phyloP scores from a whole-genome alignment of 2,888 invertebrate genomes.

The Omphaloscelis lunosa region DNA sequence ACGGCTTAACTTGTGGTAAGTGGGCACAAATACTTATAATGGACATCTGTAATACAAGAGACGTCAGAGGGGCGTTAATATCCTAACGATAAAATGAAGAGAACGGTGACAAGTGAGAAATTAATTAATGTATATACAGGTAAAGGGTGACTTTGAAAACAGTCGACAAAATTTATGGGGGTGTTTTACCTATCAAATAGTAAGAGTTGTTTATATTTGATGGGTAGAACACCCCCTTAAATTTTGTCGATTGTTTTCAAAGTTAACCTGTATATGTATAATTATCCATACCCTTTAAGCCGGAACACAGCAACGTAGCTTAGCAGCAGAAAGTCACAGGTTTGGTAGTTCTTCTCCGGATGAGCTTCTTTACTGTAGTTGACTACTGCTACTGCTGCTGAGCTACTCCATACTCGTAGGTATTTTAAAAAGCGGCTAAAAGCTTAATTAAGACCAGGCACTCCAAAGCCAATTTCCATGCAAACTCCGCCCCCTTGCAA shows the following conservation, averaged over 20 bases:
- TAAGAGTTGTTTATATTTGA: too few species aligned
- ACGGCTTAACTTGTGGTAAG: not conserved
- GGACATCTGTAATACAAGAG: not conserved
- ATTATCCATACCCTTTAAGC: not conserved
- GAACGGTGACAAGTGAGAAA: not conserved
- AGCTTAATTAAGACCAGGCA: too few species aligned
- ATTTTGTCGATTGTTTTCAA: too few species aligned
- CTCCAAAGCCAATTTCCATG: too few species aligned
- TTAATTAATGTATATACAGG: not conserved
- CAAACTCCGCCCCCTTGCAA: too few species aligned
- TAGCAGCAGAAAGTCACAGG: not conserved
- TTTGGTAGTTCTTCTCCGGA: not conserved
- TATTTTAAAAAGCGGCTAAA: not conserved
- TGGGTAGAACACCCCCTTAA: too few species aligned
- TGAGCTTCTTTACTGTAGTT: not conserved
- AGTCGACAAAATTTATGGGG: too few species aligned
- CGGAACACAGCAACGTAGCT: not conserved
- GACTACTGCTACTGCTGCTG: not conserved
- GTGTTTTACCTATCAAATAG: too few species aligned
- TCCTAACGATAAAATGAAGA: not conserved
- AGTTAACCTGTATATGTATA: too few species aligned
- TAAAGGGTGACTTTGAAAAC: too few species aligned
- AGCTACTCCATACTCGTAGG: not conserved
- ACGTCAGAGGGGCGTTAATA: not conserved
- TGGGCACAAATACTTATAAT: not conserved